phyloP scores from a whole-genome alignment of 2,888 invertebrate genomes.

The Cremastinae sp. region DNA sequence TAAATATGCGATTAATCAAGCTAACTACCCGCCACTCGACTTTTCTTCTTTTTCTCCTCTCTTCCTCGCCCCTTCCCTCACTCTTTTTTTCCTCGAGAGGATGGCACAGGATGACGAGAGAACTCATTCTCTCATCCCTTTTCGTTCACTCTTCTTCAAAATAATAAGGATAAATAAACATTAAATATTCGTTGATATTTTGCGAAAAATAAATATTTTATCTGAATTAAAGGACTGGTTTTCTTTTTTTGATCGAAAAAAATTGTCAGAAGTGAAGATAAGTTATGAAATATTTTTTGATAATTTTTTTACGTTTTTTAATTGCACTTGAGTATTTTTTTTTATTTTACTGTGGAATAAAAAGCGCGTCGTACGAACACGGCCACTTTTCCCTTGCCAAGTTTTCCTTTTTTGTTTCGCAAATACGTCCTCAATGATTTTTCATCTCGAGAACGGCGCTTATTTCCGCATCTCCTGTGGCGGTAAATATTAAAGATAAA shows the following conservation, averaged over 20 bases:
- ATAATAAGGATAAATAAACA: too few species aligned
- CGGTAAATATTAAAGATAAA: conserved; percentile 1
- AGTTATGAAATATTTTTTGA: too few species aligned
- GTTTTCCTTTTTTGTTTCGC: not conserved
- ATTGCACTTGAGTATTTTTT: too few species aligned
- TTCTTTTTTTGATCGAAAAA: too few species aligned
- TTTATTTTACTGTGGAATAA: too few species aligned
- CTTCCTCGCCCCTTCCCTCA: conserved; percentile 43
- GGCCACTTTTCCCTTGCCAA: too few species aligned
- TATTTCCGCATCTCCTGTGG: not conserved
- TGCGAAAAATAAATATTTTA: too few species aligned
- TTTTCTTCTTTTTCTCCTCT: conserved; percentile 61
- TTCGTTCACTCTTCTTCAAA: not conserved
- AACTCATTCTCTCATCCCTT: conserved; percentile 35
- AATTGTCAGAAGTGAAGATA: too few species aligned
- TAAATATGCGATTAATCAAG: conserved; percentile 79
- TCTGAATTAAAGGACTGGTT: too few species aligned
- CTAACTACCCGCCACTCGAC: conserved; percentile 72
- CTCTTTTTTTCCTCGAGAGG: conserved; percentile 34
- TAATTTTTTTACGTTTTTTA: too few species aligned
- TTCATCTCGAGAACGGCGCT: not conserved
- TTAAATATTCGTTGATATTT: too few species aligned
- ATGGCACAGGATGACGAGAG: conserved; percentile 48
- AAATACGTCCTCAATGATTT: not conserved
- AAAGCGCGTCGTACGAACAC: too few species aligned